Evolutionary conservation across 2,888 invertebrate genomes (phyloP).

Genomic region (Pyralis farinalis): DNA sequence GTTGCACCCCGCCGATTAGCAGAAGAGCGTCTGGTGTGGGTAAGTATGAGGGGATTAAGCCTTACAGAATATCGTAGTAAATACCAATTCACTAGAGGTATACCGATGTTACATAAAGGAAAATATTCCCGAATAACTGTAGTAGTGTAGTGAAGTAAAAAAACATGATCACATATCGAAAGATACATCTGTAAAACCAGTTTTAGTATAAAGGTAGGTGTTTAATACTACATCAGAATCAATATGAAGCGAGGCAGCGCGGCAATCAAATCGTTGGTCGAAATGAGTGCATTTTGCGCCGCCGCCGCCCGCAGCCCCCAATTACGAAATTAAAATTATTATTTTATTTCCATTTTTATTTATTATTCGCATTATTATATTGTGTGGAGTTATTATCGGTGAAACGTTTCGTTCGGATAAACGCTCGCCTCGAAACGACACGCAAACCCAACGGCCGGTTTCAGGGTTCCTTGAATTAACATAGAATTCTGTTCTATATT

Average conservation of each 20-base stretch:
- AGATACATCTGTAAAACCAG: conserved; percentile 39
- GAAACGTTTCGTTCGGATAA: conserved; percentile 81
- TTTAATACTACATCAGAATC: conserved; percentile 57
- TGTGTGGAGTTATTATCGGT: conserved; percentile 81
- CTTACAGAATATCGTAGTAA: too few species aligned
- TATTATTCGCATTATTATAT: conserved; percentile 82
- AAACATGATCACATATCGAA: too few species aligned
- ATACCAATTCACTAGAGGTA: too few species aligned
- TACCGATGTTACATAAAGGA: too few species aligned
- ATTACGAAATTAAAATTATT: conserved; percentile 80
- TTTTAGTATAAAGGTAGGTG: conserved; percentile 36
- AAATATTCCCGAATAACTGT: too few species aligned
- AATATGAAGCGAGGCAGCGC: conserved; percentile 47
- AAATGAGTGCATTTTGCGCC: conserved; percentile 60
- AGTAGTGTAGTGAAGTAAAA: too few species aligned
- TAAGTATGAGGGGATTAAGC: too few species aligned
- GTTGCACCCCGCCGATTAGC: too few species aligned
- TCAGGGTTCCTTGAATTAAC: conserved; percentile 43
- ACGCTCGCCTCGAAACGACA: conserved; percentile 64
- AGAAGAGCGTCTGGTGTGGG: too few species aligned
- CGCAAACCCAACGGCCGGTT: conserved; percentile 55
- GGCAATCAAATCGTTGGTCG: conserved; percentile 57
- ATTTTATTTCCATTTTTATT: conserved; percentile 81
- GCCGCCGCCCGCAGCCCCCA: conserved; percentile 71
- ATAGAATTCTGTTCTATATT: too few species aligned